phyloP scores from a whole-genome alignment of 2,113 vertebrate species.

The Aix galericulata region DNA sequence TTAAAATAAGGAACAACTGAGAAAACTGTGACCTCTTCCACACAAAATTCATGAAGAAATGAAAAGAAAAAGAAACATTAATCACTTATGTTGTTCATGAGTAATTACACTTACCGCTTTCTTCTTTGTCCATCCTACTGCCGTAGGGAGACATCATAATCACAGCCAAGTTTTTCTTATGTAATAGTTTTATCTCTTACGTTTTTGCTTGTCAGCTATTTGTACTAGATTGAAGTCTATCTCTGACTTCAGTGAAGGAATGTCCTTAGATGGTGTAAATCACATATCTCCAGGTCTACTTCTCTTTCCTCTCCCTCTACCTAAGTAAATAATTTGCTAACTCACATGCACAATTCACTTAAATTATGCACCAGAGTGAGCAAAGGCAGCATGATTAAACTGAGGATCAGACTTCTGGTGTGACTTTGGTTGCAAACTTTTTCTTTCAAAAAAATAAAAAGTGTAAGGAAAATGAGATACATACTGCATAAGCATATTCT shows the following conservation, averaged over 20 bases:
- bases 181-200: background rate
- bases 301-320: background rate
- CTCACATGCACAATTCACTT: background rate
- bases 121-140: background rate
- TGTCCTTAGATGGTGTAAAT: too few relatives aligned
- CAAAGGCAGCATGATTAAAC: background rate
- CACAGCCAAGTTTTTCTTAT: background rate
- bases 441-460: background rate
- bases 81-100: background rate
- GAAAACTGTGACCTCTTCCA: slow-evolving; percentile 1
- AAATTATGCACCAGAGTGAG: background rate
- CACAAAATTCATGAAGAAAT: background rate
- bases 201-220: background rate
- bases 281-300: background rate
- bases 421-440: background rate
- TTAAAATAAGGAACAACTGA: background rate
- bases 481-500: background rate
- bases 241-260: background rate
- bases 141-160: background rate
- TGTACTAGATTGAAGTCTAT: too few relatives aligned
- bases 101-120: background rate
- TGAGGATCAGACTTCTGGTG: background rate
- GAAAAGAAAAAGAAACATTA: background rate
- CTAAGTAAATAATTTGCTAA: background rate
- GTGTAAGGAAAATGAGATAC: background rate